Evolutionary conservation across 2,797 vertebrate species (phyloP), one percentile per base, ranked within the genome.

Genomic region (Tangara arthus): DNA sequence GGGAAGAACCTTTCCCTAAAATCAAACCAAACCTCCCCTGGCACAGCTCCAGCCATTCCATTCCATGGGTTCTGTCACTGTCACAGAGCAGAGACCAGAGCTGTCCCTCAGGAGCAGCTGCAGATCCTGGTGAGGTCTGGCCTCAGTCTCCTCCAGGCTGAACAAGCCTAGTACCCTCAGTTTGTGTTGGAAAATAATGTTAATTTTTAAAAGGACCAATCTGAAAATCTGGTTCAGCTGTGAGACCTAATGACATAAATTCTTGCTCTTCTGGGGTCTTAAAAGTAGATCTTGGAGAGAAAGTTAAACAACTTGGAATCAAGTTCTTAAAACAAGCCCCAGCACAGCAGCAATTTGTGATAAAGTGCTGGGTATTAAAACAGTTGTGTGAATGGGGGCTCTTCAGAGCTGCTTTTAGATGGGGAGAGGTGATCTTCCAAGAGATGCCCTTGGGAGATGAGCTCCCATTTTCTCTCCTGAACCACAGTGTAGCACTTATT

Each of bases 401-500:
- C 50, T 32, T 32, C 60, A 65, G 75, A 65, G 49, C 39, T 32
- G n/a, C 60, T 26, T 24, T 37, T 8, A 37, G 3, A 3, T 35
- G n/a, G 30, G 37, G 3, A 69, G 35, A 44, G 35, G 15, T 30
- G 59, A 79, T 22, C 24, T 46, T 35, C 11, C 44, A 46, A 27
- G 49, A 32, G 20, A 1, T 37, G n/a, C 15, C 77, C 4, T 0
- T 22, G 42, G 77, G 44, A 12, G 12, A 6, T 13, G 10, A 73
- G 32, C 19, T n/a, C 44, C 53, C 4, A 6, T 53, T 39, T 73
- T 49, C 47, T 39, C 39, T 46, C 8, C 70, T 68, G 18, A 69
- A 3, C 30, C 34, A 7, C 1, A 21, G 17, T 8, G 23, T 7
- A 64, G 55, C n/a, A 27, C 6, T 72, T 30, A 3, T 0, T 50